phyloP scores from a whole-genome alignment of 92 coral and sea anemone genomes.

The Blastomussa wellsi region DNA sequence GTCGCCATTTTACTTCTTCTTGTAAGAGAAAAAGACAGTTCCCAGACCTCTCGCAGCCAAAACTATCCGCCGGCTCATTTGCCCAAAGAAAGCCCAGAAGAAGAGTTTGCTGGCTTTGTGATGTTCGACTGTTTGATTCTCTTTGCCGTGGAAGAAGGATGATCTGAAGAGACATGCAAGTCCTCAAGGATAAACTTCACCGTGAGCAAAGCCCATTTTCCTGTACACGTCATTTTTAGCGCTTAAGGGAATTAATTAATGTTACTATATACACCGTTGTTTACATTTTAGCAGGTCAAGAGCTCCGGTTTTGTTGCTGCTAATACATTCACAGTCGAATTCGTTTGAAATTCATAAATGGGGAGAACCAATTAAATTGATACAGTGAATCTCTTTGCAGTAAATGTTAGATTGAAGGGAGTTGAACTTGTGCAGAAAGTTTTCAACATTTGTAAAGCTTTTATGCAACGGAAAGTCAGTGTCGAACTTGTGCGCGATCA shows the following conservation, averaged over 20 bases:
- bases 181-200: conserved; percentile 51
- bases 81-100: neutral
- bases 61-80: conserved; percentile 10
- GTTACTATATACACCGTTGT: neutral
- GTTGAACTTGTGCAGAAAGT: neutral
- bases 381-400: neutral
- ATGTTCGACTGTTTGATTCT: neutral
- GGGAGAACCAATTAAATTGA: conserved; percentile 8
- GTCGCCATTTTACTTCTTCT: conserved; percentile 77
- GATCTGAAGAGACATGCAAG: conserved; percentile 32
- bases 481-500: neutral
- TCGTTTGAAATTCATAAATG: conserved; percentile 3
- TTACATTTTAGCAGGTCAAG: conserved; percentile 25
- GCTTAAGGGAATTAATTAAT: neutral
- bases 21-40: neutral
- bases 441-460: neutral
- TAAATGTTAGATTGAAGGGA: neutral
- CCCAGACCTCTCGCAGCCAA: conserved; percentile 30
- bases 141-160: neutral
- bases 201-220: conserved; percentile 37
- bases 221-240: neutral
- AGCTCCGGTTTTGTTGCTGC: neutral
- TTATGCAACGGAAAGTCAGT: neutral
- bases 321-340: conserved; percentile 4
- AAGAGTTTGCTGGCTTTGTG: neutral